Evolutionary conservation across 2,888 invertebrate species (phyloP).

Genomic region (Mythimna ferrago): DNA sequence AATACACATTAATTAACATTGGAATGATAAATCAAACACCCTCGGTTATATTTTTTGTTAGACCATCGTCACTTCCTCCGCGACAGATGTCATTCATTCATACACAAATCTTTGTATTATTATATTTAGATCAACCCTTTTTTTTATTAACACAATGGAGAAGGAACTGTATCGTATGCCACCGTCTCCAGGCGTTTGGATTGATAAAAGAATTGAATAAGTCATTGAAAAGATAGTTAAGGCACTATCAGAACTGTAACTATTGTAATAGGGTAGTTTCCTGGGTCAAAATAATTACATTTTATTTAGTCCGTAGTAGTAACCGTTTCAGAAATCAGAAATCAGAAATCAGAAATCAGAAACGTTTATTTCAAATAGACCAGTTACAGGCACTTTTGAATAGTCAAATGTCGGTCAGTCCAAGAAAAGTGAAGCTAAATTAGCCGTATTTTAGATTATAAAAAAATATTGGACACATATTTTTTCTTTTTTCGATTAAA

Average conservation of each 20-base stretch:
- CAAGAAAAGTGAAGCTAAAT: no score
- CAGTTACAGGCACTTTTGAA: no score
- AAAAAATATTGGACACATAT: no score
- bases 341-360: no score
- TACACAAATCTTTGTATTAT: slow-evolving; percentile 82
- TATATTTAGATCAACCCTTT: slow-evolving; percentile 85
- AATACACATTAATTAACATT: slow-evolving; percentile 47
- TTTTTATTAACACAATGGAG: slow-evolving; percentile 63
- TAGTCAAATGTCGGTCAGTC: no score
- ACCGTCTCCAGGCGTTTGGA: slow-evolving; percentile 51
- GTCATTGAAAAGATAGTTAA: background rate
- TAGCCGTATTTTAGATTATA: no score
- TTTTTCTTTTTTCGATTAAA: no score
- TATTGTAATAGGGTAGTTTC: background rate
- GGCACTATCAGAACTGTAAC: background rate
- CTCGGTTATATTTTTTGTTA: slow-evolving; percentile 70
- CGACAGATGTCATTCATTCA: slow-evolving; percentile 82
- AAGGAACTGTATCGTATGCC: slow-evolving; percentile 52
- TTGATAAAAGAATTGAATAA: slow-evolving; percentile 21
- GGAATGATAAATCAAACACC: slow-evolving; percentile 73
- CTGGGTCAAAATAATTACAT: no score
- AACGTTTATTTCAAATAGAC: no score
- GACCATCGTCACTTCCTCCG: slow-evolving; percentile 81
- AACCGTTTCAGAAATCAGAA: no score
- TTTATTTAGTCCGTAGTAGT: no score